Percentiles rank a stretch among this genome's conserved stretches.
phyloP scores from a whole-genome alignment of 2,888 invertebrate species.

The Pseudococcus longispinus region DNA sequence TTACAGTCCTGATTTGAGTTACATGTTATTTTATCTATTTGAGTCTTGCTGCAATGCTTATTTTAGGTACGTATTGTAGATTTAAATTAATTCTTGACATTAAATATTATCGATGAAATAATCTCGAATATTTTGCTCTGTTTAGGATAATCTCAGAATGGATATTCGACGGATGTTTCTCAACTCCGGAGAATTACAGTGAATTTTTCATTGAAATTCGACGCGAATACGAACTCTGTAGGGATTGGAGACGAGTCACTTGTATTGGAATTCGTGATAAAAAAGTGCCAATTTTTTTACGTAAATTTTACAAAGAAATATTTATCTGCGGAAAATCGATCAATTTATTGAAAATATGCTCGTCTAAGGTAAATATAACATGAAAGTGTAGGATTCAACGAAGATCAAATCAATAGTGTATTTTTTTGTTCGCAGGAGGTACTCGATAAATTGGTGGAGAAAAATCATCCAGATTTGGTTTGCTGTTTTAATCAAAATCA shows the following conservation, averaged over 20 bases:
- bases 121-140: neutral
- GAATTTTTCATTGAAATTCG: constrained; percentile 53
- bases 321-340: constrained; percentile 51
- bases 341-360: constrained; percentile 50
- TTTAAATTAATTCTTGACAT: neutral
- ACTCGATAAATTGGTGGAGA: neutral
- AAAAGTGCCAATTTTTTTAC: constrained; percentile 35
- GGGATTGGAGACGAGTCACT: constrained; percentile 49
- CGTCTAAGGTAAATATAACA: constrained; percentile 1
- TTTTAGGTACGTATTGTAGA: neutral
- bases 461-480: constrained; percentile 4
- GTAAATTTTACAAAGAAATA: constrained; percentile 51
- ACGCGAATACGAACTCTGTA: constrained; percentile 35
- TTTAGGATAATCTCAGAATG: constrained; percentile 47
- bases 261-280: constrained; percentile 44
- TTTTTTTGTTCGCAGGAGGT: neutral
- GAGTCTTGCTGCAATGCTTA: constrained; percentile 47
- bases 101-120: neutral
- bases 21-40: constrained; percentile 24
- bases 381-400: neutral
- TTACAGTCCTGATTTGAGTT: constrained; percentile 26
- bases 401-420: neutral
- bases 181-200: constrained; percentile 35
- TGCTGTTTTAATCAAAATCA: constrained; percentile 48
- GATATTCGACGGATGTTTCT: constrained; percentile 50